A percentile compares a stretch with the other conserved stretches of the same genome.
Conservation (phyloP, 1,140 invertebrate genomes). For the Zaprionus gabonicus region DNA sequence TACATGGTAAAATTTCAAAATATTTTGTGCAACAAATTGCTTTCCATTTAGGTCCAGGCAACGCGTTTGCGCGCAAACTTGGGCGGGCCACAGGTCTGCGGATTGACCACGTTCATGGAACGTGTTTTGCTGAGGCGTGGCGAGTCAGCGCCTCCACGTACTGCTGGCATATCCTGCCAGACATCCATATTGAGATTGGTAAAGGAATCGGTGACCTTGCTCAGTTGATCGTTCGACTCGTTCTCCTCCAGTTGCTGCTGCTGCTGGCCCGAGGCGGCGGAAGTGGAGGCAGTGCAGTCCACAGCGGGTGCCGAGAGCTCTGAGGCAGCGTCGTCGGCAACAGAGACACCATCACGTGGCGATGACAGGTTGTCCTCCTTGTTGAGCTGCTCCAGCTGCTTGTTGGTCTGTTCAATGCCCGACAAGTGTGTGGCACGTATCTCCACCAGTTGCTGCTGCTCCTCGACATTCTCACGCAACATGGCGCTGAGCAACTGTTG, state of each 20-base stretch:
- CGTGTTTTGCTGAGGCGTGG: conserved; percentile 59
- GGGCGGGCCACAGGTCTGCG: conserved; percentile 62
- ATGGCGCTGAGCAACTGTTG: conserved; percentile 53
- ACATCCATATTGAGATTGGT: conserved; percentile 75
- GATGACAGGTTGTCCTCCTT: conserved; percentile 57
- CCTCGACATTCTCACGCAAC: conserved; percentile 73
- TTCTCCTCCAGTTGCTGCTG: conserved; percentile 1
- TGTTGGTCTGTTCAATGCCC: conserved; percentile 84
- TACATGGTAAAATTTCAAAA: conserved; percentile 60
- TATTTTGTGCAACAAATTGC: background rate
- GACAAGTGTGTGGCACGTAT: conserved; percentile 83
- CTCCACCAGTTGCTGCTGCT: conserved; percentile 80
- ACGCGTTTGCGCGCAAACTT: conserved; percentile 77
- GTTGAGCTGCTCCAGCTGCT: conserved; percentile 82
- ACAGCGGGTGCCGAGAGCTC: background rate
- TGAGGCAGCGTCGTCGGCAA: background rate
- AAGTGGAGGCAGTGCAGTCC: background rate
- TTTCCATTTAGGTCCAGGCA: conserved; percentile 62
- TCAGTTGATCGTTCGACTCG: conserved; percentile 13
- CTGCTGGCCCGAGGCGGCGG: background rate
- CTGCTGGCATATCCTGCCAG: conserved; percentile 65
- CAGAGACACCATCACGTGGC: background rate
- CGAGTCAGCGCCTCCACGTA: conserved; percentile 47
- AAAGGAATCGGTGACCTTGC: conserved; percentile 64
- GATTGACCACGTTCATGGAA: conserved; percentile 67